Percentiles rank a stretch among this genome's conserved stretches.
Evolutionary conservation across 2,888 invertebrate genomes (phyloP).

Genomic region (Calliscelio sp.): DNA sequence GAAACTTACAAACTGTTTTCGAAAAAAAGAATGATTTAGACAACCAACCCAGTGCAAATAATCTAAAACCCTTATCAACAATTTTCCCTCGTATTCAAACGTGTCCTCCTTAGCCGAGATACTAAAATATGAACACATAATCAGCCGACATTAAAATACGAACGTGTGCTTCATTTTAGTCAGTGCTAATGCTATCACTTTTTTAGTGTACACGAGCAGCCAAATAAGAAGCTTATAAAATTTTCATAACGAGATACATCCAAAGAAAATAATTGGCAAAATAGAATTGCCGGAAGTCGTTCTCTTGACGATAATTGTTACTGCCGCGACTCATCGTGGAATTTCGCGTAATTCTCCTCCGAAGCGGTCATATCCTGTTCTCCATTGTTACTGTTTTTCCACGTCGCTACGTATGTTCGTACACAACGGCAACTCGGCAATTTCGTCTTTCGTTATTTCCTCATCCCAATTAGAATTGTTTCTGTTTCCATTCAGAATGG

Average conservation of each 20-base stretch:
- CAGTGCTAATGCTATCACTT: too few relatives aligned
- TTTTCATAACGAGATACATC: constrained; percentile 44
- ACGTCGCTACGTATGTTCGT: constrained; percentile 54
- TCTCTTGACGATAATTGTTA: constrained; percentile 78
- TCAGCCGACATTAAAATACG: too few relatives aligned
- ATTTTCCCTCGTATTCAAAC: too few relatives aligned
- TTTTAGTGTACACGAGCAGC: too few relatives aligned
- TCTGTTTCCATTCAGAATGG: constrained; percentile 47
- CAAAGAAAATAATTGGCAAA: constrained; percentile 61
- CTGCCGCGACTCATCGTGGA: constrained; percentile 72
- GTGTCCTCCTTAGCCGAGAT: too few relatives aligned
- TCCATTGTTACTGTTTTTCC: constrained; percentile 61
- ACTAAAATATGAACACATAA: too few relatives aligned
- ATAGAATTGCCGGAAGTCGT: constrained; percentile 75
- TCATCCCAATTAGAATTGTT: constrained; percentile 63
- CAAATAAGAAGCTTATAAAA: constrained; percentile 38
- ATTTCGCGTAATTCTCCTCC: constrained; percentile 80
- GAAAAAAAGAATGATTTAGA: too few relatives aligned
- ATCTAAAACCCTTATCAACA: too few relatives aligned
- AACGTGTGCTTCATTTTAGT: too few relatives aligned
- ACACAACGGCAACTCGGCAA: constrained; percentile 34
- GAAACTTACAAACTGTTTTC: too few relatives aligned
- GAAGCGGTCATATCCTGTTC: constrained; percentile 63
- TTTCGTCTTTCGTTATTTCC: constrained; percentile 61
- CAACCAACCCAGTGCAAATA: too few relatives aligned